Evolutionary conservation across 2,888 invertebrate genomes (phyloP).

Genomic region (Steinernema carpocapsae): DNA sequence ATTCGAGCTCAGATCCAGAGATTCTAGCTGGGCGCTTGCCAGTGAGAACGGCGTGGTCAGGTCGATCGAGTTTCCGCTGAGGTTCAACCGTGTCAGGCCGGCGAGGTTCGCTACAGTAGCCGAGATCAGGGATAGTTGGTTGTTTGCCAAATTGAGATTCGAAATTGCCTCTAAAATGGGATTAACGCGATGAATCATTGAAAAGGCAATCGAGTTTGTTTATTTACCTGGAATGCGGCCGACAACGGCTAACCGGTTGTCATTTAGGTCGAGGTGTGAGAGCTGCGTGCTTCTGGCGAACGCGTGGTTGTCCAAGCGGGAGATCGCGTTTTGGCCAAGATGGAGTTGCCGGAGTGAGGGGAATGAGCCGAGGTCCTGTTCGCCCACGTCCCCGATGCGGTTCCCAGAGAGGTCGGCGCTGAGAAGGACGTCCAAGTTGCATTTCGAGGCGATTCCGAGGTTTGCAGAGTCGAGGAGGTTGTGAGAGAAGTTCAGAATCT

Average conservation of each 20-base stretch:
- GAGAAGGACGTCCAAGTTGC: conserved; percentile 58
- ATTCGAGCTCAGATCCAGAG: conserved; percentile 44
- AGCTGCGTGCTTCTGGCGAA: conserved; percentile 47
- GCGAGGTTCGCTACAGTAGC: conserved; percentile 49
- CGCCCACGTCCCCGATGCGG: conserved; percentile 49
- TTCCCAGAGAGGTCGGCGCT: conserved; percentile 63
- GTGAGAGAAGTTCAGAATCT: conserved; percentile 62
- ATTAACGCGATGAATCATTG: not conserved
- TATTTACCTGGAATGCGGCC: conserved; percentile 6
- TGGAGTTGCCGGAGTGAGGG: conserved; percentile 53
- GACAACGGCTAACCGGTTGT: conserved; percentile 41
- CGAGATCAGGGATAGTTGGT: conserved; percentile 54
- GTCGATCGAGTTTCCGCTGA: conserved; percentile 54
- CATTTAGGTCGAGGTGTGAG: conserved; percentile 57
- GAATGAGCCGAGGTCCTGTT: conserved; percentile 45
- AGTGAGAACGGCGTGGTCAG: conserved; percentile 46
- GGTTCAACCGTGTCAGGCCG: conserved; percentile 56
- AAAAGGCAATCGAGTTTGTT: not conserved
- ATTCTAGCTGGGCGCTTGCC: conserved; percentile 40
- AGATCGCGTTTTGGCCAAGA: conserved; percentile 49
- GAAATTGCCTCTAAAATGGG: conserved; percentile 50
- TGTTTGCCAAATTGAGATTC: conserved; percentile 57
- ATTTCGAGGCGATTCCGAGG: conserved; percentile 45
- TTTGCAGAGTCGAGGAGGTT: conserved; percentile 48
- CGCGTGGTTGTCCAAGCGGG: conserved; percentile 41